A percentile compares a stretch with the other conserved stretches of the same genome.
These are phyloP conservation scores for Gadopsis marmoratus DNA, from an alignment of 2,797 vertebrate species.

Conservation along the genomic window DNA sequence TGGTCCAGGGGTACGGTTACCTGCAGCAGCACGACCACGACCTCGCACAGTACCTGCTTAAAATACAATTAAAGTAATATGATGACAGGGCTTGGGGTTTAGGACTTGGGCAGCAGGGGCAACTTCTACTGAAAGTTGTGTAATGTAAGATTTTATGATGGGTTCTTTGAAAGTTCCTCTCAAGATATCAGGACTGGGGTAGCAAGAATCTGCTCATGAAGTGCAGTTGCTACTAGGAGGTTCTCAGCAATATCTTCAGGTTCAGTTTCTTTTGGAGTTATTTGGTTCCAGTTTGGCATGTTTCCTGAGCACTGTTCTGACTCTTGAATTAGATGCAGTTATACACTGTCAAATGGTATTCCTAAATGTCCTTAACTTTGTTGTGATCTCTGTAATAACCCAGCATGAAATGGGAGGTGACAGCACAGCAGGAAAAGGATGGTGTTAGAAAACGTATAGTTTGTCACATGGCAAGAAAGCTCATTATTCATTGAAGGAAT, in stretches of 20 bases:
- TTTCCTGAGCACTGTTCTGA: constrained; percentile 28
- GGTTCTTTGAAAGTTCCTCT: constrained; percentile 28
- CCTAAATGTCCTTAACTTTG: constrained; percentile 26
- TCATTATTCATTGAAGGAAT: constrained; percentile 81
- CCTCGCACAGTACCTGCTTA: constrained; percentile 99
- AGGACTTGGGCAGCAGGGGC: constrained; percentile 42
- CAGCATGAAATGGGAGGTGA: constrained; percentile 74
- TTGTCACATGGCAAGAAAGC: constrained; percentile 78
- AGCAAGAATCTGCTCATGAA: constrained; percentile 4
- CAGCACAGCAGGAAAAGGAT: constrained; percentile 78
- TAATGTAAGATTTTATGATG: constrained; percentile 25
- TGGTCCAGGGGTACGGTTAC: constrained; percentile 95
- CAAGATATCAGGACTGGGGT: constrained; percentile 19
- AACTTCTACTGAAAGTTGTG: constrained; percentile 24
- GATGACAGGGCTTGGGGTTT: constrained; percentile 71
- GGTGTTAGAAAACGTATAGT: constrained; percentile 82
- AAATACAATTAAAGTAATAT: constrained; percentile 87
- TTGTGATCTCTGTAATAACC: constrained; percentile 56
- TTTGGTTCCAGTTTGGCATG: constrained; percentile 29
- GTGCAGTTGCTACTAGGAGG: constrained; percentile 7
- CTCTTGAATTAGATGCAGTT: constrained; percentile 17
- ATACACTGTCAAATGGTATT: constrained; percentile 29
- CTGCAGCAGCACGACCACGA: constrained; percentile 94
- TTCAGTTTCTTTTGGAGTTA: not conserved
- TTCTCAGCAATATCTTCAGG: constrained; percentile 6